Base-by-base conservation (phyloP, 1,140 invertebrate species). In the Drosophila ercepeae region DNA sequence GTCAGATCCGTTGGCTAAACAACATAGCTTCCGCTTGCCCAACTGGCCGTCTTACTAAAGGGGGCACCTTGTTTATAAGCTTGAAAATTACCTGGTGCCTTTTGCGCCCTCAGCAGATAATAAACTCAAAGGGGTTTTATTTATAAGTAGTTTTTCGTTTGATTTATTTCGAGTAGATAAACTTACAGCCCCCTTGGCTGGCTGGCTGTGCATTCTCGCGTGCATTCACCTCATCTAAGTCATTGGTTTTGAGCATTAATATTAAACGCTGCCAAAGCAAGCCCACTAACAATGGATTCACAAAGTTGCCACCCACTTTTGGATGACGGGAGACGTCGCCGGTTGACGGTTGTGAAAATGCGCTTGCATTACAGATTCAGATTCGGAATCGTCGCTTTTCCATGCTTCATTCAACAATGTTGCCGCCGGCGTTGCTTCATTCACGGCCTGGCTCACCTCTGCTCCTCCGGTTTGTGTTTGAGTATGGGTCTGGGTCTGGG, bases 381-480 rank as follows among this genome's bases (percentile, higher is more conserved):
- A 14, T 16, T 39, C 36, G n/a, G 36, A 8, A 14, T 50, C 27
- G 9, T 9, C 11, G 16, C 11, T 61, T 70, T 34, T 77, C 46
- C 25, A 69, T 69, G 74, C 78, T 78, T 74, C 67, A 86, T 84
- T 86, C 72, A 81, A 69, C 76, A 76, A 82, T 82, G 54, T 73
- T 75, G 73, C 50, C 48, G 49, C 34, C 41, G 50, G 60, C 61
- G 51, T 64, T 79, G 51, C 59, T 60, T 59, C 72, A 81, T 76
- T 86, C 54, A 86, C 63, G 42, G 34, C 32, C 29, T 41, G 23
- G 36, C 27, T 19, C 54, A 21, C 36, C 34, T 7, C 42, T 5
- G 18, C 41, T 39, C 18, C 19, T 45, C 11, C 36, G 16, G 21
- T n/a, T n/a, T n/a, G n/a, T n/a, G n/a, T n/a, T n/a, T n/a, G n/a